Percentiles rank a stretch among this genome's conserved stretches.
Conservation (phyloP, 1,140 invertebrate species). For the Thaumatotibia leucotreta region DNA sequence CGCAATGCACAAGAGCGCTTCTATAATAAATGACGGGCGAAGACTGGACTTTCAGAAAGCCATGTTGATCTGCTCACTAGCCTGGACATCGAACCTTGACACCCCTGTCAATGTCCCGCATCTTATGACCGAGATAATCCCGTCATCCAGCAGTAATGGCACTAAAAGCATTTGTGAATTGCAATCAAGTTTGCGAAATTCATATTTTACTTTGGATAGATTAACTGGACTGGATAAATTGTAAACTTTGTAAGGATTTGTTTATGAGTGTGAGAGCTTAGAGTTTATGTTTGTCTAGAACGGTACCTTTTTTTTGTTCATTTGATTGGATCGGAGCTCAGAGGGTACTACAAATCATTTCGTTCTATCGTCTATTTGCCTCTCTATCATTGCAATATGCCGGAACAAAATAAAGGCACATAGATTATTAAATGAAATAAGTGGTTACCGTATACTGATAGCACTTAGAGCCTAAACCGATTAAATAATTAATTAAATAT, state of each 20-base stretch:
- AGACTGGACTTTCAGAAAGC: not conserved
- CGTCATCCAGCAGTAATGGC: constrained; percentile 34
- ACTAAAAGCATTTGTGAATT: constrained; percentile 55
- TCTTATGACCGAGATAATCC: constrained; percentile 44
- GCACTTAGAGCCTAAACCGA: no score
- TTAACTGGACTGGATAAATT: constrained; percentile 10
- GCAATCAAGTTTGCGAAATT: constrained; percentile 18
- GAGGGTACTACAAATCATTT: no score
- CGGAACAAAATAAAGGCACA: no score
- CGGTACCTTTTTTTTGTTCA: not conserved
- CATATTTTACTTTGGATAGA: constrained; percentile 7
- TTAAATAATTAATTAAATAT: no score
- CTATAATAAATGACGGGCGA: not conserved
- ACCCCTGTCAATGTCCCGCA: constrained; percentile 40
- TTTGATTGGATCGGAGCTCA: not conserved
- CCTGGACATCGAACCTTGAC: constrained; percentile 47
- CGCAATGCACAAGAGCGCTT: not conserved
- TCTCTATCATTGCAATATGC: no score
- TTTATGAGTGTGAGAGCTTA: not conserved
- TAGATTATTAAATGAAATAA: no score
- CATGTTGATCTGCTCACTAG: constrained; percentile 7
- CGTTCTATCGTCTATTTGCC: no score
- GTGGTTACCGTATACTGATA: no score
- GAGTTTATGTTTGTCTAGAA: not conserved
- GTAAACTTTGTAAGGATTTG: not conserved